Evolutionary conservation across 2,113 vertebrate genomes (phyloP).

Genomic region (Entomyzon cyanotis): DNA sequence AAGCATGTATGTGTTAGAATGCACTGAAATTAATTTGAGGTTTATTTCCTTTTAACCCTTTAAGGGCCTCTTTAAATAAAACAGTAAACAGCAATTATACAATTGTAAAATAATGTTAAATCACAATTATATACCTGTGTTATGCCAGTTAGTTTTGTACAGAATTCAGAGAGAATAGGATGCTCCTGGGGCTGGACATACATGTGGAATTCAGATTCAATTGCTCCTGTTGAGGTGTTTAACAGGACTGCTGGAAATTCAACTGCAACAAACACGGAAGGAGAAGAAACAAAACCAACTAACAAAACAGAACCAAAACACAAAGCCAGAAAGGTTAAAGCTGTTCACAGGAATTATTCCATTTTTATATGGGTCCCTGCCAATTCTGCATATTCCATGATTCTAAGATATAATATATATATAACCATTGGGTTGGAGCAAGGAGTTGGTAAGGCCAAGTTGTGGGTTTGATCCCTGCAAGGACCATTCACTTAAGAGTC

Average conservation of each 20-base stretch:
- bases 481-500: not conserved
- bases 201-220: slow-evolving; percentile 88
- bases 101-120: not conserved
- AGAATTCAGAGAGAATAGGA: slow-evolving; percentile 87
- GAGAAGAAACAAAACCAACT: not conserved
- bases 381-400: not conserved
- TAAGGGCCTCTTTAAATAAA: not conserved
- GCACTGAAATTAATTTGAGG: not conserved
- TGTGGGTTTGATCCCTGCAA: not conserved
- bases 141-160: slow-evolving; percentile 90
- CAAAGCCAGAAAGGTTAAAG: not conserved
- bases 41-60: not conserved
- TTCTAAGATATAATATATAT: too few relatives aligned
- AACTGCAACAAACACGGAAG: slow-evolving; percentile 68
- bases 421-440: not conserved
- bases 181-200: slow-evolving; percentile 94
- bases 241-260: slow-evolving; percentile 93
- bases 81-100: not conserved
- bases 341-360: not conserved
- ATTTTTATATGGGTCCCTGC: not conserved
- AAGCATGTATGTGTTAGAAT: not conserved
- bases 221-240: slow-evolving; percentile 80
- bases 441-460: too few relatives aligned
- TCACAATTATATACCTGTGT: slow-evolving; percentile 77
- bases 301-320: not conserved